Evolutionary conservation across 1,140 invertebrate species (phyloP).

Genomic region (Magallana gigas): DNA sequence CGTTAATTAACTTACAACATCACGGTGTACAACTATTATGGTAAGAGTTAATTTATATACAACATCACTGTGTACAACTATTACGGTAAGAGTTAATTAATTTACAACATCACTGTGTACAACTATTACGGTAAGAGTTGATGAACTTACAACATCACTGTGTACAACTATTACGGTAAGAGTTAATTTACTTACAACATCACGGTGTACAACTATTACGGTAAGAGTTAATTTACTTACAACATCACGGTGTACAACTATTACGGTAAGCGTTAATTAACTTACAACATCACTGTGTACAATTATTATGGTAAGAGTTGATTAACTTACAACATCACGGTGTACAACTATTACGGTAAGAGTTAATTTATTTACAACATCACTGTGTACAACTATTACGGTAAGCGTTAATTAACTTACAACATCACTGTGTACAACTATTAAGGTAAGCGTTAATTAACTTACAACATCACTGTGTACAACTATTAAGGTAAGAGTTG

Average conservation of each 20-base stretch:
- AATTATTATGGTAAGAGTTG: no score
- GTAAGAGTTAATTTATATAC: no score
- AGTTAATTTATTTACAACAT: background rate
- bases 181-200: background rate
- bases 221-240: background rate
- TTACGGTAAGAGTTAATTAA: conserved; percentile 1
- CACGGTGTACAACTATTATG: no score
- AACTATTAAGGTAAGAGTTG: background rate
- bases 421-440: no score
- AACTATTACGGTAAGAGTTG: no score
- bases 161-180: no score
- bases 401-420: no score
- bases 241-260: background rate
- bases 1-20: no score
- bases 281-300: background rate
- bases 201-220: background rate
- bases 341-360: background rate
- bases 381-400: no score
- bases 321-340: background rate
- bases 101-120: no score
- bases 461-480: background rate
- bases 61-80: background rate
- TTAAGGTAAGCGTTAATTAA: no score
- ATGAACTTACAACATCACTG: background rate
- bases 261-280: background rate